These are phyloP conservation scores for Spodoptera exigua DNA, from an alignment of 2,888 invertebrate species.

Conservation along the genomic window DNA sequence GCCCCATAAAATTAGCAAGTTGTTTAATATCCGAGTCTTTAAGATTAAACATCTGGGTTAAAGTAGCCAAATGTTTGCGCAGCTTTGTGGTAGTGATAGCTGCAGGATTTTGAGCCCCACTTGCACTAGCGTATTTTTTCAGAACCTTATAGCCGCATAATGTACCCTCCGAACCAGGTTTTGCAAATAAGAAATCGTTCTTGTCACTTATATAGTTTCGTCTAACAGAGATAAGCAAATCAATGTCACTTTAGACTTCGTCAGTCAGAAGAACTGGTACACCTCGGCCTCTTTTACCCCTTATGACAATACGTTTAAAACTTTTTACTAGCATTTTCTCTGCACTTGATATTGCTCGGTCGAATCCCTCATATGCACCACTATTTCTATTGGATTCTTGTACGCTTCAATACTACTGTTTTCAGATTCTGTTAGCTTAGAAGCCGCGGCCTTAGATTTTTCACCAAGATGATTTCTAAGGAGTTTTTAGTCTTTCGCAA, in stretches of 20 bases:
- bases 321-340: not conserved
- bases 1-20: conserved; percentile 47
- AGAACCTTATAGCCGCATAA: conserved; percentile 35
- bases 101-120: conserved; percentile 39
- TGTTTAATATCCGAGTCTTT: conserved; percentile 38
- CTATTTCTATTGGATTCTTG: not conserved
- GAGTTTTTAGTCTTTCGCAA: not conserved
- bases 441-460: not conserved
- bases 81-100: conserved; percentile 44
- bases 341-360: not conserved
- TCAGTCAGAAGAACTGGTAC: conserved; percentile 57
- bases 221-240: conserved; percentile 32
- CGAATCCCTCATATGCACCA: not conserved
- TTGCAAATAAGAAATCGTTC: conserved; percentile 42
- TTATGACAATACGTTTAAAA: not conserved
- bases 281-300: conserved; percentile 53
- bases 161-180: conserved; percentile 19
- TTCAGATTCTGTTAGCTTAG: not conserved
- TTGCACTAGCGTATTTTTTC: conserved; percentile 44
- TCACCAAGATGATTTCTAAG: not conserved
- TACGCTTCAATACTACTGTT: not conserved
- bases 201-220: conserved; percentile 8
- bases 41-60: conserved; percentile 44
- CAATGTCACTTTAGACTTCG: conserved; percentile 51
- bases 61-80: conserved; percentile 51